Evolutionary conservation across 2,113 vertebrate species (phyloP), one percentile per base, ranked within the genome.

Genomic region (Catharus fuscescens): DNA sequence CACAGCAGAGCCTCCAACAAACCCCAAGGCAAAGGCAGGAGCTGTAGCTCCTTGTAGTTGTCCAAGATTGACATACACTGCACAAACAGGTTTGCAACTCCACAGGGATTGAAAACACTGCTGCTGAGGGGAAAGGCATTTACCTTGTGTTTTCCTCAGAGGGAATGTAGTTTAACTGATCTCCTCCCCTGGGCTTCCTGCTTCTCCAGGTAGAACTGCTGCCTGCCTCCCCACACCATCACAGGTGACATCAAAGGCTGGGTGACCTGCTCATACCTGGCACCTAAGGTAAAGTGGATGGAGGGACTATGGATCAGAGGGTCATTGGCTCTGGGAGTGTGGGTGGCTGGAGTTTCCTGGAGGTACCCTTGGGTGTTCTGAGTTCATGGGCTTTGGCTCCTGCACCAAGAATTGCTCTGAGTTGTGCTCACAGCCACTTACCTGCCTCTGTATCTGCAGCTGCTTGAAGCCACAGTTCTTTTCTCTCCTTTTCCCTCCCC

Each of bases 201-300:
- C 52, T 81, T 26, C 69, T 72, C 60, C 69, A 52, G 73, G 81
- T 77, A 31, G 26, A 86, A 18, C 40, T 36, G 71, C 70, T 73
- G 74, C 72, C 77, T 61, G 50, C 60, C 53, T 59, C 81, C 72
- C 24, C 1, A 0, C 34, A 25, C 48, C 80, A 83, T 89, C 59
- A 96, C 86, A 80, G 98, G 97, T n/a, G 97, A 97, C 84, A 96
- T 94, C 77, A 91, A 94, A 92, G 97, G 92, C 92, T 97, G 96
- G 98, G 96, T 92, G 80, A 87, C 60, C 70, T 98, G 97, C 67
- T 95, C 94, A 1, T 95, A 84, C 17, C 90, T 98, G 80, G 95
- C 96, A 65, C 97, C 82, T 82, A 97, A 98, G 98, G 98, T 98
- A 86, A 88, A 81, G 54, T 42, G 5, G 34, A 21, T 18, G n/a